Percentiles rank a stretch among this genome's conserved stretches.
These are phyloP conservation scores for Bagarius yarrelli DNA, from an alignment of 2,113 vertebrate genomes.

Conservation along the genomic window DNA sequence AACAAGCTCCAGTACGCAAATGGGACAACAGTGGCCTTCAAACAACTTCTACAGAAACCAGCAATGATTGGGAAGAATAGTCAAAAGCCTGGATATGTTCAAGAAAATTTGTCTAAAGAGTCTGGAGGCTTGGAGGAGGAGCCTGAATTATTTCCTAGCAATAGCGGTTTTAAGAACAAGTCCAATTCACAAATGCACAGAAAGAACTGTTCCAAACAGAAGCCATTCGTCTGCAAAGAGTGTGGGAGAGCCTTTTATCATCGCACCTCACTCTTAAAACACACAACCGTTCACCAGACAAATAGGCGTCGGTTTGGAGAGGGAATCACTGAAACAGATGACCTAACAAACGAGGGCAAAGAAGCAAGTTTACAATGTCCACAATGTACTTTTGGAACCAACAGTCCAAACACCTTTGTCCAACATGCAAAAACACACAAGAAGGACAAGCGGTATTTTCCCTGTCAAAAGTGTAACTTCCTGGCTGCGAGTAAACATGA, in stretches of 20 bases:
- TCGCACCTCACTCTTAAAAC: slow-evolving; percentile 84
- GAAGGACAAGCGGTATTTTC: slow-evolving; percentile 88
- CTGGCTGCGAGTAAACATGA: slow-evolving; percentile 83
- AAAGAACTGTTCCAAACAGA: slow-evolving; percentile 94
- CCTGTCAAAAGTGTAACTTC: slow-evolving; percentile 86
- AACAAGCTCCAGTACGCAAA: slow-evolving; percentile 75
- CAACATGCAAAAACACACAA: slow-evolving; percentile 85
- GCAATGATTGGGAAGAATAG: slow-evolving; percentile 73
- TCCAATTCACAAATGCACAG: slow-evolving; percentile 88
- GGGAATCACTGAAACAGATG: slow-evolving; percentile 83
- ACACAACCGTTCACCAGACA: slow-evolving; percentile 91
- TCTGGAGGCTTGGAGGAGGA: slow-evolving; percentile 78
- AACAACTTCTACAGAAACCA: slow-evolving; percentile 81
- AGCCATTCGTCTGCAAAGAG: slow-evolving; percentile 87
- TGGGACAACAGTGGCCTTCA: slow-evolving; percentile 82
- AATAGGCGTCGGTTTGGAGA: slow-evolving; percentile 81
- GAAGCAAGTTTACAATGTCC: slow-evolving; percentile 78
- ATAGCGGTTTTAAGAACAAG: slow-evolving; percentile 89
- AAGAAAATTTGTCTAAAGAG: slow-evolving; percentile 76
- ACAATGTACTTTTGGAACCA: slow-evolving; percentile 81
- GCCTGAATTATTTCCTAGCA: slow-evolving; percentile 84
- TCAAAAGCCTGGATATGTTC: slow-evolving; percentile 77
- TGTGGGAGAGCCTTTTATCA: slow-evolving; percentile 90
- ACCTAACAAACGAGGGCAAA: slow-evolving; percentile 80
- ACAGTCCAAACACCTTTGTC: slow-evolving; percentile 87